Evolutionary conservation across 1,140 invertebrate genomes (phyloP).

Genomic region (Drosophila lini): DNA sequence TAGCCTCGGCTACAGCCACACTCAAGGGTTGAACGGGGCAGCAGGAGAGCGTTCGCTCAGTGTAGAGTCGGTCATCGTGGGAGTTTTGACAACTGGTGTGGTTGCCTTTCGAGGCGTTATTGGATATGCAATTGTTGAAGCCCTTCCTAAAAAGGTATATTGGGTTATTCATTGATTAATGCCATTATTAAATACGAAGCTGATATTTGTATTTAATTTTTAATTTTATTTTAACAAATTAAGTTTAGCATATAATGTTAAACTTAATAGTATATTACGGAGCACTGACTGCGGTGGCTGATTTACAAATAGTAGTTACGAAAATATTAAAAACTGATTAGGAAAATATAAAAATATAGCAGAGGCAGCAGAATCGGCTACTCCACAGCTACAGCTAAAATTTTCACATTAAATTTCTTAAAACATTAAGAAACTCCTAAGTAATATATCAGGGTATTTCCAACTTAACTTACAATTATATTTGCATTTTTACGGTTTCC

Average conservation of each 20-base stretch:
- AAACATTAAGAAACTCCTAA: neutral
- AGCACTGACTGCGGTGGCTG: too few relatives aligned
- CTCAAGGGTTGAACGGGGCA: conserved; percentile 7
- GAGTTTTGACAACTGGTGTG: conserved; percentile 62
- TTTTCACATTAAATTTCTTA: neutral
- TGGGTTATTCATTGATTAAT: neutral
- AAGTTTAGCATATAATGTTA: too few relatives aligned
- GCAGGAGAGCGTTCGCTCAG: conserved; percentile 34
- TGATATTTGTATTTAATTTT: too few relatives aligned
- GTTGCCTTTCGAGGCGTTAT: neutral
- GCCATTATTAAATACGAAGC: neutral
- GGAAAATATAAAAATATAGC: neutral
- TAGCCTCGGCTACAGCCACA: conserved; percentile 49
- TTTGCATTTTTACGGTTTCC: neutral
- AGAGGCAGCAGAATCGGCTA: neutral
- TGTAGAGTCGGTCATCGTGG: conserved; percentile 62
- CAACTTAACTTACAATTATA: neutral
- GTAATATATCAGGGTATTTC: conserved; percentile 15
- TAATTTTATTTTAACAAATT: too few relatives aligned
- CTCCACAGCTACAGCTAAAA: neutral
- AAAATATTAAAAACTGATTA: neutral
- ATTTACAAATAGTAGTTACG: neutral
- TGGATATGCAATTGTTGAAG: conserved; percentile 15
- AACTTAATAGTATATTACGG: too few relatives aligned
- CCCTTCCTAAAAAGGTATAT: neutral